These are phyloP conservation scores for Microtus pennsylvanicus DNA, from an alignment of 2,113 vertebrate genomes.

Conservation along the genomic window DNA sequence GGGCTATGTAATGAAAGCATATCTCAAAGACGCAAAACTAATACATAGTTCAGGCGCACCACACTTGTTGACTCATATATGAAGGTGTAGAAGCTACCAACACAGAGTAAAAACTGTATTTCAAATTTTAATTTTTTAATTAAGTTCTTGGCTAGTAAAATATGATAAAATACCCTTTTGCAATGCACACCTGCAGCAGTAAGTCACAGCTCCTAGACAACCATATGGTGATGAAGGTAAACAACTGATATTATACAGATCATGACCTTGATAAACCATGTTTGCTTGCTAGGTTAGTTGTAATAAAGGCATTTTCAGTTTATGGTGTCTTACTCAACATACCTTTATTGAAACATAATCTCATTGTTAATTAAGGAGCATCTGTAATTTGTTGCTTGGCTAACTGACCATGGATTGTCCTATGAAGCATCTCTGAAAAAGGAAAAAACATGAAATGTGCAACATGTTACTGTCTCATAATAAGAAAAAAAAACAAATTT, in stretches of 20 bases:
- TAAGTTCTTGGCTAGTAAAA: background rate
- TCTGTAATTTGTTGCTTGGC: background rate
- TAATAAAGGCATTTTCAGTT: background rate
- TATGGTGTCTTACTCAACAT: background rate
- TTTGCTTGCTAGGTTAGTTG: background rate
- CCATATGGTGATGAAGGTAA: background rate
- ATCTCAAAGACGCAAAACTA: background rate
- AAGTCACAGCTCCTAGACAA: background rate
- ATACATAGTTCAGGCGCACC: background rate
- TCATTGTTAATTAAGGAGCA: background rate
- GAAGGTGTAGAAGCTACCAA: background rate
- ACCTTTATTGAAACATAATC: background rate
- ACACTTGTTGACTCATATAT: background rate
- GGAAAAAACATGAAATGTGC: background rate
- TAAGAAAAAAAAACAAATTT: background rate
- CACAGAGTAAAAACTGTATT: background rate
- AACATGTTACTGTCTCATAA: background rate
- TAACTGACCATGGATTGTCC: background rate
- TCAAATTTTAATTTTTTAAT: background rate
- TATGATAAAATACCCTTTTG: background rate
- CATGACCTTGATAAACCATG: background rate
- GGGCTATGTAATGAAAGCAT: background rate
- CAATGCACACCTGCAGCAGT: background rate
- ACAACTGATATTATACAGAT: background rate
- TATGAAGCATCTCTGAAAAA: background rate